Evolutionary conservation across 2,888 invertebrate genomes (phyloP).

Genomic region (Scelioninae gen. 1): DNA sequence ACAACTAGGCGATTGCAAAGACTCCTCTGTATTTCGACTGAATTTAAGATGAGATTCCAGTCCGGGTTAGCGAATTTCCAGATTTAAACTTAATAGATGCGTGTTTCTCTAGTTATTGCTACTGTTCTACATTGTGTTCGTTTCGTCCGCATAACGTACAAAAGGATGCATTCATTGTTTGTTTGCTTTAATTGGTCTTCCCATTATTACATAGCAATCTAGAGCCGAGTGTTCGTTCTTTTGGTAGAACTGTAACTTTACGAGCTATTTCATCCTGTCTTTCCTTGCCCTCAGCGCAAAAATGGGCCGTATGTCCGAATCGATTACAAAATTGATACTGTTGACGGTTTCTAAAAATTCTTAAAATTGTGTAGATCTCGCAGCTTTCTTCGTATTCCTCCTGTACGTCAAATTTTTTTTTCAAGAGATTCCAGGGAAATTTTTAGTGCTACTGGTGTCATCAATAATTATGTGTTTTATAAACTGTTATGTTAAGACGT

Average conservation of each 20-base stretch:
- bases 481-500: too few relatives aligned
- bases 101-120: too few relatives aligned
- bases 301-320: background rate
- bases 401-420: background rate
- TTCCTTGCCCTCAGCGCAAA: background rate
- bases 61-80: slow-evolving; percentile 16
- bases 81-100: too few relatives aligned
- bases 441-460: background rate
- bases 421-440: too few relatives aligned
- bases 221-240: slow-evolving; percentile 31
- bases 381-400: background rate
- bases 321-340: slow-evolving; percentile 16
- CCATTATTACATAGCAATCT: slow-evolving; percentile 1
- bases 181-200: background rate
- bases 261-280: background rate
- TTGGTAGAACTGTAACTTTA: slow-evolving; percentile 44
- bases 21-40: too few relatives aligned
- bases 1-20: too few relatives aligned
- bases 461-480: too few relatives aligned
- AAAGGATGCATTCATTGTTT: too few relatives aligned
- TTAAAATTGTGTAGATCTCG: background rate
- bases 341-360: background rate
- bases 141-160: too few relatives aligned
- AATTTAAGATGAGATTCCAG: slow-evolving; percentile 12
- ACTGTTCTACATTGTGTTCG: too few relatives aligned